Base-by-base conservation (phyloP, 2,888 invertebrate genomes). In the Synergus laeviventris region DNA sequence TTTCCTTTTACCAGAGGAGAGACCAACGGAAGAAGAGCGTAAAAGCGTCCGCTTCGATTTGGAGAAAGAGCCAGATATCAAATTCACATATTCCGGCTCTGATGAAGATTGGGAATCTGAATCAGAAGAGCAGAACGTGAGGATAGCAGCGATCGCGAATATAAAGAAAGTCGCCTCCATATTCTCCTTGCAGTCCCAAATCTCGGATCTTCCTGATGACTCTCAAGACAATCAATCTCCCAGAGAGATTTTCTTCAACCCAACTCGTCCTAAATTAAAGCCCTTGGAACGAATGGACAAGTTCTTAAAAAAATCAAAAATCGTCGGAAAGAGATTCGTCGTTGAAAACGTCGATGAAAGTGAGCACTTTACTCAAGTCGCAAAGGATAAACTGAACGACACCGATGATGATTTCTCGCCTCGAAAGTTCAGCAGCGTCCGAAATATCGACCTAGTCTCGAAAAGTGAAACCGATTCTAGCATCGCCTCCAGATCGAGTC, bases 21-120 rank as follows among this genome's bases (percentile, higher is more conserved):
- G 85, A 77, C 89, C 86, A 83, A 92, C 93, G 78, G 96, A 96
- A 79, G 96, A 95, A 49, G 95, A 96, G 77, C 94, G 94, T 78
- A 96, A 96, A 87, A 96, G 95, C 87, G 96, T 96, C 0, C 92
- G 94, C 11, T 94, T 94, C 83, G 94, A 94, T 88, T 89, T 94
- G 76, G 92, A 92, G 74, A 91, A 91, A 75, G 91, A 92, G 24
- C 89, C 91, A 12, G 91, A 92, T 78, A 89, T 92, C 7, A 91
- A 91, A 24, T 91, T 92, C 75, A 87, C 86, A 5, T 89, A 89
- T 61, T 85, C 86, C 1, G 86, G 81, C 3, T 89, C 87, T 4
- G 89, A 88, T 1, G 88, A 90, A 12, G 89, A 89, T 0, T 86
- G 84, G 82, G 88, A 87, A 5, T 87, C 86, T 12, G 89, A 86